These are phyloP conservation scores for Sebastes melanostomus DNA, from an alignment of 2,797 vertebrate genomes.

Conservation along the genomic window DNA sequence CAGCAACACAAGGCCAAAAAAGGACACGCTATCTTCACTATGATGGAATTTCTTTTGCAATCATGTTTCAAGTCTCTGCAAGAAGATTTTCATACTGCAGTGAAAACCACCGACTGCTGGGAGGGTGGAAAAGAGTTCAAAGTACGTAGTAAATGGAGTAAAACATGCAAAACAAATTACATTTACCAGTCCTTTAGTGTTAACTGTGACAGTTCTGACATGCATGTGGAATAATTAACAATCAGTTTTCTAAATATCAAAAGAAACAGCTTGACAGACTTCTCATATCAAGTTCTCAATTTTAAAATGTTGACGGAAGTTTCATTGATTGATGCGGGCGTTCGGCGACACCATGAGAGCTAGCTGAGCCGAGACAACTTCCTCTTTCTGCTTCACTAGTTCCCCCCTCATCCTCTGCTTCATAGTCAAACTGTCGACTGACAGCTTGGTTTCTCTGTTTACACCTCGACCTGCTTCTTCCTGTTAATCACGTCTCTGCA, in stretches of 20 bases:
- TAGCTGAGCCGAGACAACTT: constrained; percentile 1
- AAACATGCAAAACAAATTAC: background rate
- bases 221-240: background rate
- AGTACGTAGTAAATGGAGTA: background rate
- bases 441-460: background rate
- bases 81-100: background rate
- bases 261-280: background rate
- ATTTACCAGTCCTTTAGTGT: background rate
- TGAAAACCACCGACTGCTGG: background rate
- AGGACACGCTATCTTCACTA: background rate
- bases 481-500: background rate
- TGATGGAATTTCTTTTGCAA: background rate
- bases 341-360: background rate
- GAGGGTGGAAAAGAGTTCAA: background rate
- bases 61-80: constrained; percentile 1
- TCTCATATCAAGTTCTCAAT: background rate
- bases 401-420: constrained; percentile 15
- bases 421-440: background rate
- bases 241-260: background rate
- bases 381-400: constrained; percentile 15
- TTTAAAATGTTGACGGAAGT: background rate
- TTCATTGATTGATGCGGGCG: background rate
- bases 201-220: background rate
- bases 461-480: background rate
- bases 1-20: background rate